Percentiles rank a stretch among this genome's conserved stretches.
These are phyloP conservation scores for Hydropotes inermis DNA, from an alignment of 2,113 vertebrate genomes.

Conservation along the genomic window DNA sequence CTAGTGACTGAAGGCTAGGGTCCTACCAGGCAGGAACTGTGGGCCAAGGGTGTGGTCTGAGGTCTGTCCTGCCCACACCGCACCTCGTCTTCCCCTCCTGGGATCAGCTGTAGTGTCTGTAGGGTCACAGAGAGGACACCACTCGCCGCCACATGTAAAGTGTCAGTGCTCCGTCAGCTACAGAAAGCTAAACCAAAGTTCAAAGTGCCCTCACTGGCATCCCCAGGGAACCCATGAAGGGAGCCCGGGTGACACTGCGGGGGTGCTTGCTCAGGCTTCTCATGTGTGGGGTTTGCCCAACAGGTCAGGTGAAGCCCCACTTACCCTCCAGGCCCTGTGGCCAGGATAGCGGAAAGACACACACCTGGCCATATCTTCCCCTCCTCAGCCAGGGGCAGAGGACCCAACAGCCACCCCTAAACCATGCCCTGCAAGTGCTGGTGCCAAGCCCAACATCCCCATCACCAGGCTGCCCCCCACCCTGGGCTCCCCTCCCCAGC, in stretches of 20 bases:
- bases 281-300: not conserved
- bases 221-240: not conserved
- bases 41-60: not conserved
- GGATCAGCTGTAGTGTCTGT: not conserved
- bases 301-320: not conserved
- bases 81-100: not conserved
- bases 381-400: not conserved
- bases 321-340: not conserved
- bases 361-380: not conserved
- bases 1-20: not conserved
- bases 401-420: not conserved
- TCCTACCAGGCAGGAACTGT: not conserved
- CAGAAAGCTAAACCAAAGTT: not conserved
- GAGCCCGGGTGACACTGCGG: not conserved
- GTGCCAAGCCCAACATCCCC: not conserved
- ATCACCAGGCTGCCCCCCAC: not conserved
- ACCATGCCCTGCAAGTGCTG: not conserved
- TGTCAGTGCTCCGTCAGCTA: fast-evolving
- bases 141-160: not conserved
- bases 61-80: not conserved
- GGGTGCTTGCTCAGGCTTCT: too few species aligned
- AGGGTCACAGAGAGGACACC: not conserved
- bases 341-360: not conserved
- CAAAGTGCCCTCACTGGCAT: fast-evolving
- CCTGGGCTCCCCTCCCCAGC: not conserved